These are phyloP conservation scores for Gnathonemus longibarbis DNA, from an alignment of 2,113 vertebrate species.

Conservation along the genomic window DNA sequence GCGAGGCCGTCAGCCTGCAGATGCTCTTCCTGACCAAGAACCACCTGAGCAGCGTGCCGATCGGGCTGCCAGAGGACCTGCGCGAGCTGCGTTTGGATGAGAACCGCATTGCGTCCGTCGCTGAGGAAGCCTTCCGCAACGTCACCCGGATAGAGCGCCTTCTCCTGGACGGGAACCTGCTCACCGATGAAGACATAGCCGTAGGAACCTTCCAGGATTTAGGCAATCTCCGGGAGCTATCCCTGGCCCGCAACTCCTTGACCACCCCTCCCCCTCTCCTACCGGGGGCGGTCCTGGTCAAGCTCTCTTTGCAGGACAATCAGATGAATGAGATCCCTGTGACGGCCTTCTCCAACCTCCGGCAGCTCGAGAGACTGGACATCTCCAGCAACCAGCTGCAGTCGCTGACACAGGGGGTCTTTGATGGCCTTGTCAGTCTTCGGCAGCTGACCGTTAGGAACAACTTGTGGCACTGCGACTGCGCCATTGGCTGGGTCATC, in stretches of 20 bases:
- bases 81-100: slow-evolving; percentile 91
- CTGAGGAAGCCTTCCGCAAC: slow-evolving; percentile 90
- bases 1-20: slow-evolving; percentile 88
- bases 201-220: slow-evolving; percentile 88
- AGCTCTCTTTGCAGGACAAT: slow-evolving; percentile 91
- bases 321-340: slow-evolving; percentile 87
- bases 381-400: slow-evolving; percentile 89
- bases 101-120: slow-evolving; percentile 87
- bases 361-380: slow-evolving; percentile 82
- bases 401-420: slow-evolving; percentile 78
- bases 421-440: slow-evolving; percentile 78
- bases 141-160: slow-evolving; percentile 85
- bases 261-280: slow-evolving; percentile 80
- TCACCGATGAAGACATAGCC: slow-evolving; percentile 87
- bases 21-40: slow-evolving; percentile 95
- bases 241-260: slow-evolving; percentile 88
- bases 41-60: slow-evolving; percentile 90
- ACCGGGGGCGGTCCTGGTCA: slow-evolving; percentile 75
- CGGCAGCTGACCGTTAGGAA: slow-evolving; percentile 82
- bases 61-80: slow-evolving; percentile 82
- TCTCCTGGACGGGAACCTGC: slow-evolving; percentile 88
- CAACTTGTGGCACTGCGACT: slow-evolving; percentile 94
- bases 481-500: slow-evolving; percentile 90
- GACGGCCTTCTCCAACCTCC: slow-evolving; percentile 78
- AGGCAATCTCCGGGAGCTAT: slow-evolving; percentile 81